These are phyloP conservation scores for Anastatus disparis DNA, from an alignment of 1,140 invertebrate genomes.

Conservation along the genomic window DNA sequence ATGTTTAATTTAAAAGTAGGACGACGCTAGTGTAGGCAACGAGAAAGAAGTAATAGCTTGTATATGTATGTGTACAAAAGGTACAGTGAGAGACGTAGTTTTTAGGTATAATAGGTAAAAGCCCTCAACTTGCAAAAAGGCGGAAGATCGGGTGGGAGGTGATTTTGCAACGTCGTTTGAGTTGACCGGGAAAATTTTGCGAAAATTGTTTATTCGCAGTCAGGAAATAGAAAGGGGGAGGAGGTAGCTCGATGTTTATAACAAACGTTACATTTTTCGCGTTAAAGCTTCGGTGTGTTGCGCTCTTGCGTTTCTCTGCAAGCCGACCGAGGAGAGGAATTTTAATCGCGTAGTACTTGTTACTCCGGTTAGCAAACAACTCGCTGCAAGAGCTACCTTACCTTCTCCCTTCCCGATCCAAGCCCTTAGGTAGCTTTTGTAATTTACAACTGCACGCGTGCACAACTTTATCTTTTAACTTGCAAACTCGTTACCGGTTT, in stretches of 20 bases:
- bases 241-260: constrained; percentile 39
- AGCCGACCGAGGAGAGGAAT: constrained; percentile 6
- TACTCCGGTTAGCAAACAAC: constrained; percentile 4
- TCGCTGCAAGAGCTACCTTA: neutral
- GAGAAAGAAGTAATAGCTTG: no score
- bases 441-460: neutral
- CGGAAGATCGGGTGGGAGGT: no score
- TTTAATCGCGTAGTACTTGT: constrained; percentile 21
- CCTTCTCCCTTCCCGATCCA: neutral
- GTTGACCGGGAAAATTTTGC: constrained; percentile 17
- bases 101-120: no score
- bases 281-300: neutral
- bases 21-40: no score
- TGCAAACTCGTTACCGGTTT: no score
- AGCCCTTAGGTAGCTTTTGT: neutral
- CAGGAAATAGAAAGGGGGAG: constrained; percentile 36
- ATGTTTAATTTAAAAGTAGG: no score
- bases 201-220: constrained; percentile 42
- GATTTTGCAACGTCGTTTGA: constrained; percentile 5
- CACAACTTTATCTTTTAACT: no score
- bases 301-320: neutral
- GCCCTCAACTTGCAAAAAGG: neutral
- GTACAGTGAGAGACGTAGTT: no score
- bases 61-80: no score
- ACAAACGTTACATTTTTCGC: constrained; percentile 40